phyloP scores from a whole-genome alignment of 2,113 vertebrate genomes.

The Oncorhynchus clarkii region DNA sequence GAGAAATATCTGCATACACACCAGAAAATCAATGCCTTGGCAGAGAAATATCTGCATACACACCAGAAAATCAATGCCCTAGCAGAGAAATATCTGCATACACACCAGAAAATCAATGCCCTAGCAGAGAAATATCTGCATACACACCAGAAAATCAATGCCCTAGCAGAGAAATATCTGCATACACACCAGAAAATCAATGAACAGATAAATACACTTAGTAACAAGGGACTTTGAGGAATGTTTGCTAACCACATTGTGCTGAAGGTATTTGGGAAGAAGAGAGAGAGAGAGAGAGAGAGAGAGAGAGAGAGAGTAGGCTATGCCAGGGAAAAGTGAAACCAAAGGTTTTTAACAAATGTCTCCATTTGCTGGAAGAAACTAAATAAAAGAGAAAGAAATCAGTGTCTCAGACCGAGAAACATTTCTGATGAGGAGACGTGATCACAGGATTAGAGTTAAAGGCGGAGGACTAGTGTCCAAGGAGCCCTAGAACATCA shows the following conservation, averaged over 20 bases:
- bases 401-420: conserved; percentile 17
- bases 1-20: too few species aligned
- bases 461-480: conserved; percentile 66
- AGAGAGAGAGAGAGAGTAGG: conserved; percentile 27
- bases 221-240: conserved; percentile 48
- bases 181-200: conserved; percentile 68
- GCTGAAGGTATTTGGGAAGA: conserved; percentile 29
- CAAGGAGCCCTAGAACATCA: conserved; percentile 75
- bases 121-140: too few species aligned
- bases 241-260: conserved; percentile 14
- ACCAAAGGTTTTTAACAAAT: conserved; percentile 7
- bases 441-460: conserved; percentile 74
- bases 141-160: not conserved
- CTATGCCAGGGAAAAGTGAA: conserved; percentile 49
- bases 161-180: not conserved
- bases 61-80: too few species aligned
- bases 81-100: too few species aligned
- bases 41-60: too few species aligned
- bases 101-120: too few species aligned
- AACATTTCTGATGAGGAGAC: conserved; percentile 64
- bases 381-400: conserved; percentile 10
- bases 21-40: too few species aligned
- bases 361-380: conserved; percentile 5
- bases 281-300: not conserved
- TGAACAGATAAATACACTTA: conserved; percentile 64